These are phyloP conservation scores for Neopipo cinnamomea DNA, from an alignment of 2,113 vertebrate species.

Conservation along the genomic window DNA sequence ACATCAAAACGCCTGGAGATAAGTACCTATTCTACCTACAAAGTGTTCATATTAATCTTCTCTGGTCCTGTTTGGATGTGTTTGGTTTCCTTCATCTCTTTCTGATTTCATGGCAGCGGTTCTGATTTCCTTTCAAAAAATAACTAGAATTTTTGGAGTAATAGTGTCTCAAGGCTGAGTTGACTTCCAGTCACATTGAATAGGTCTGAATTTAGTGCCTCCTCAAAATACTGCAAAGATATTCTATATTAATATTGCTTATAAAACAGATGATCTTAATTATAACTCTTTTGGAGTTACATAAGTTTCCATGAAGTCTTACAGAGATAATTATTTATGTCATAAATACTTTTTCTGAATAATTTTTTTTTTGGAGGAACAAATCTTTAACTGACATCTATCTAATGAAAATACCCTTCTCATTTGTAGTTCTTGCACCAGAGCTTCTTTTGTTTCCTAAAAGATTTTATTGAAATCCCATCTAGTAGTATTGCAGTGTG, in stretches of 20 bases:
- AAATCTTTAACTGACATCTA: not conserved
- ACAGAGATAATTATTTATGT: not conserved
- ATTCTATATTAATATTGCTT: not conserved
- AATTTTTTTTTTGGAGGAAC: slow-evolving; percentile 15
- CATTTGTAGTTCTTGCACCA: not conserved
- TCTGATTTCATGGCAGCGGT: not conserved
- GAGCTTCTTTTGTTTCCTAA: not conserved
- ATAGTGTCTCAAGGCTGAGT: not conserved
- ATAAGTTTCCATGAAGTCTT: not conserved
- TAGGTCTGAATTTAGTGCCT: not conserved
- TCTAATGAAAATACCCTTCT: slow-evolving; percentile 35
- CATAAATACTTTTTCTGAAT: not conserved
- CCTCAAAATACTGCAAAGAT: not conserved
- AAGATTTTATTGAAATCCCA: not conserved
- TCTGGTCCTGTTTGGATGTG: not conserved
- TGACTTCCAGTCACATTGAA: not conserved
- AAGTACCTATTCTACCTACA: not conserved
- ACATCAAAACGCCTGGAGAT: not conserved
- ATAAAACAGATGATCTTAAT: not conserved
- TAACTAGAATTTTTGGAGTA: not conserved
- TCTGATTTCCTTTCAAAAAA: not conserved
- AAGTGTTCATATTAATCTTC: not conserved
- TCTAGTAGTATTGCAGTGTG: not conserved
- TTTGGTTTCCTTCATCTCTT: not conserved
- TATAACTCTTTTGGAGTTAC: not conserved